A percentile compares a stretch with the other conserved stretches of the same genome.
Evolutionary conservation across 2,888 invertebrate genomes (phyloP).

Genomic region (Patella depressa): DNA sequence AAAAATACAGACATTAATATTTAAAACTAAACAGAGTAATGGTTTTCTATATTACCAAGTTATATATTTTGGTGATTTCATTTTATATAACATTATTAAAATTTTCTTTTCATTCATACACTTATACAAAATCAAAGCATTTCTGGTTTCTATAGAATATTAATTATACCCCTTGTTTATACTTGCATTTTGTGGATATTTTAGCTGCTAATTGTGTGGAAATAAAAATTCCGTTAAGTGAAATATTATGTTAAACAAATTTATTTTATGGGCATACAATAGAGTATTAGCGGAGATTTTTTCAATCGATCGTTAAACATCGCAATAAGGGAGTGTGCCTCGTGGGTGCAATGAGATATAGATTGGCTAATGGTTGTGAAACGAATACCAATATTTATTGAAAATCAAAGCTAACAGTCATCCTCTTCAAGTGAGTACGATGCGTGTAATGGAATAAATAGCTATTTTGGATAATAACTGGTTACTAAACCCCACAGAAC

Average conservation of each 20-base stretch:
- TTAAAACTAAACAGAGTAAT: too few relatives aligned
- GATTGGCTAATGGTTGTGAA: neutral
- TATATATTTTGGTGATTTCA: too few relatives aligned
- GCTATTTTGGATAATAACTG: too few relatives aligned
- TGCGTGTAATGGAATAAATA: slow-evolving; percentile 10
- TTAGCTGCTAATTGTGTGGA: neutral
- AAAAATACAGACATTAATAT: too few relatives aligned
- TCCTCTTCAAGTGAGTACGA: slow-evolving; percentile 5
- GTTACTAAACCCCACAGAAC: too few relatives aligned
- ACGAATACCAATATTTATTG: slow-evolving; percentile 10
- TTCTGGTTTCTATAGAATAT: too few relatives aligned
- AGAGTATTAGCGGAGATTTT: slow-evolving; percentile 1
- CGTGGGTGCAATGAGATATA: neutral
- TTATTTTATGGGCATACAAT: slow-evolving; percentile 4
- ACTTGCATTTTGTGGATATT: neutral
- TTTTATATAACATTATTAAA: too few relatives aligned
- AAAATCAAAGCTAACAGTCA: slow-evolving; percentile 9
- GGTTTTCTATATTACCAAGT: too few relatives aligned
- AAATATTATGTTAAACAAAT: slow-evolving; percentile 10
- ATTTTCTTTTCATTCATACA: too few relatives aligned
- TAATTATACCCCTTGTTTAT: too few relatives aligned
- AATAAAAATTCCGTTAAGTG: slow-evolving; percentile 2
- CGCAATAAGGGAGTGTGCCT: neutral
- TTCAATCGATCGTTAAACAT: neutral
- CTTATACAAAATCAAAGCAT: too few relatives aligned